Base-by-base conservation (phyloP, 2,888 invertebrate genomes). In the Xylophagus ater region DNA sequence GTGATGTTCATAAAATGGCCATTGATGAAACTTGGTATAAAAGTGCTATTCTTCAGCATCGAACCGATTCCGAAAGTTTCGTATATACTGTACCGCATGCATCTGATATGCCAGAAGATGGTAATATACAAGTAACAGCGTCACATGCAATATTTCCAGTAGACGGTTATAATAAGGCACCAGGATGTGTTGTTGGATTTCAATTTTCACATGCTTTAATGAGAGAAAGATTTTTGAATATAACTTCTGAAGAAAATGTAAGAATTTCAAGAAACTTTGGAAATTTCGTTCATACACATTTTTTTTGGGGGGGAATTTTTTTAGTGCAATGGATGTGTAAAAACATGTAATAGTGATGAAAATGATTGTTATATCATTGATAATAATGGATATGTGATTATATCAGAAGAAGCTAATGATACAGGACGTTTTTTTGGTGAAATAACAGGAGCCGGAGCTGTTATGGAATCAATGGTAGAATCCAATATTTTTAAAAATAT, bases 11-110 rank as follows among this genome's bases (percentile, higher is more conserved):
- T 55, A 73, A 71, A 4, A 73, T 74, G 37, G 81, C 89, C 0
- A 83, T 88, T 17, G 88, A 92, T 57, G 89, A 90, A 60, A 78
- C 83, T 1, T 92, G 89, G 88, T 92, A 92, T 58, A 83, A 84
- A 58, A 81, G 85, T 45, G 89, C 92, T 1, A 85, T 92, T 4
- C 71, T 90, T 29, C 87, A 88, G 53, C 82, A 88, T 57, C 74
- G 78, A 54, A 72, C 80, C 29, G 81, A 85, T 52, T 70, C 76
- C 6, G 78, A 83, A 24, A 79, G 84, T 1, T 76, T 85, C 52
- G 85, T 87, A 0, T 80, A 82, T 52, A 76, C 83, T 2, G 80
- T 87, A 1, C 81, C 81, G 2, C 75, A 83, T 47, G 68, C 67
- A 1, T 56, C 65, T 57, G 49, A 63, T 50, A 56, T 57, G 0